Evolutionary conservation across 2,113 vertebrate species (phyloP).

Genomic region (Neoarius graeffei): DNA sequence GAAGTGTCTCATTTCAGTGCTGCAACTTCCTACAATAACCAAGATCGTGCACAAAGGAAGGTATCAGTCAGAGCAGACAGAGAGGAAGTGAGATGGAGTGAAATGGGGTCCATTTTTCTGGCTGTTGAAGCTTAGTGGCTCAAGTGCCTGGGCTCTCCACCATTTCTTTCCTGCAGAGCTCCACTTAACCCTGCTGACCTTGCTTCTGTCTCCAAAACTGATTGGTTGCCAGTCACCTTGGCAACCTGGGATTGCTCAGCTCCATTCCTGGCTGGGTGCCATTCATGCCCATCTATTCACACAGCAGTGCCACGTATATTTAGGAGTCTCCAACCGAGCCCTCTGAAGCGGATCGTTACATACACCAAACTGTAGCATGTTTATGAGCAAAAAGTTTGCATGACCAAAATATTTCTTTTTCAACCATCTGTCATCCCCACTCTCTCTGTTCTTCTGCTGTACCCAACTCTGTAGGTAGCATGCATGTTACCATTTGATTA

Average conservation of each 20-base stretch:
- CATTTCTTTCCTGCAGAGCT: constrained; percentile 61
- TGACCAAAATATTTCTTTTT: constrained; percentile 46
- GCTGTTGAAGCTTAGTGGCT: constrained; percentile 36
- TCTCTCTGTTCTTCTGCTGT: constrained; percentile 52
- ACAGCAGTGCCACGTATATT: constrained; percentile 18
- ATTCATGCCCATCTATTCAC: constrained; percentile 30
- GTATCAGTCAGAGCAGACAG: not conserved
- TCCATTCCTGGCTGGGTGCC: constrained; percentile 36
- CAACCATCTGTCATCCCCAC: constrained; percentile 40
- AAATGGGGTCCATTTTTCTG: constrained; percentile 23
- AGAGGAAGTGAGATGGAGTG: constrained; percentile 14
- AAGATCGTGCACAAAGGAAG: not conserved
- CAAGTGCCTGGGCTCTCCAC: constrained; percentile 25
- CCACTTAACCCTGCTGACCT: constrained; percentile 64
- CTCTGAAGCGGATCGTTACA: not conserved
- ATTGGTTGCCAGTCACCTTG: constrained; percentile 66
- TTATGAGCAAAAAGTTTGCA: constrained; percentile 17
- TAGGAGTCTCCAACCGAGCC: constrained; percentile 21
- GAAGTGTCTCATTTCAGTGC: constrained; percentile 13
- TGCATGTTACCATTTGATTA: constrained; percentile 51
- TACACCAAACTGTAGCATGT: constrained; percentile 10
- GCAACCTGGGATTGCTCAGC: constrained; percentile 63
- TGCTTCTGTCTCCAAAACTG: constrained; percentile 60
- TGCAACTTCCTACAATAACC: constrained; percentile 20
- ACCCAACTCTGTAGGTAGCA: constrained; percentile 50